A percentile compares a stretch with the other conserved stretches of the same genome.
Evolutionary conservation across 2,888 invertebrate species (phyloP).

Genomic region (Harpalus rufipes): DNA sequence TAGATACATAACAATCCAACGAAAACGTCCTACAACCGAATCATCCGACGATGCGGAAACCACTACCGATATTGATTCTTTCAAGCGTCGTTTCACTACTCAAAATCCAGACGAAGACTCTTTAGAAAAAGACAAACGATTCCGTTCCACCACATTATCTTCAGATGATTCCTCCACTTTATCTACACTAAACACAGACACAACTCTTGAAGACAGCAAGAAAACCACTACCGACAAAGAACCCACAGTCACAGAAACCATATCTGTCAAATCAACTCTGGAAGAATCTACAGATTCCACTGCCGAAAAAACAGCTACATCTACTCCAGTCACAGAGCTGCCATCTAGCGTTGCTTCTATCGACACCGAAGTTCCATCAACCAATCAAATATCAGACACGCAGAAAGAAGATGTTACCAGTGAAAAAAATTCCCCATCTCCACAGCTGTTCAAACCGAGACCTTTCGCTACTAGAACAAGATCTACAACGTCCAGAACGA

Average conservation of each 20-base stretch:
- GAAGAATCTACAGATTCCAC: constrained; percentile 47
- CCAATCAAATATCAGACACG: constrained; percentile 40
- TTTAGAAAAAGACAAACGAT: constrained; percentile 47
- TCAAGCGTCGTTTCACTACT: constrained; percentile 38
- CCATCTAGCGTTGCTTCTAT: constrained; percentile 13
- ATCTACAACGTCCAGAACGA: constrained; percentile 72
- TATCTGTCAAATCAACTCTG: constrained; percentile 24
- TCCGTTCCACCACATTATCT: constrained; percentile 36
- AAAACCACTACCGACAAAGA: constrained; percentile 27
- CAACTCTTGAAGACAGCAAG: constrained; percentile 39
- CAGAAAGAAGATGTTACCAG: constrained; percentile 48
- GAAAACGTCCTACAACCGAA: constrained; percentile 72
- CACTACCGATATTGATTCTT: constrained; percentile 15
- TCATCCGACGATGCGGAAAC: constrained; percentile 51
- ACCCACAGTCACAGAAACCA: constrained; percentile 40
- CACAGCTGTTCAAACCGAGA: constrained; percentile 73
- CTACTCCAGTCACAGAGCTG: constrained; percentile 11
- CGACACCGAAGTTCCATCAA: background rate
- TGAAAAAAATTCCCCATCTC: constrained; percentile 69
- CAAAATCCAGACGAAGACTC: constrained; percentile 18
- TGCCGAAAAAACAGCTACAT: constrained; percentile 21
- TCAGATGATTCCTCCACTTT: background rate
- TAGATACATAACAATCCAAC: constrained; percentile 75
- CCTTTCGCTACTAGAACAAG: constrained; percentile 73
- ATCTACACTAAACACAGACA: constrained; percentile 28